Evolutionary conservation across 1,140 invertebrate genomes (phyloP).

Genomic region (Monomorium pharaonis): DNA sequence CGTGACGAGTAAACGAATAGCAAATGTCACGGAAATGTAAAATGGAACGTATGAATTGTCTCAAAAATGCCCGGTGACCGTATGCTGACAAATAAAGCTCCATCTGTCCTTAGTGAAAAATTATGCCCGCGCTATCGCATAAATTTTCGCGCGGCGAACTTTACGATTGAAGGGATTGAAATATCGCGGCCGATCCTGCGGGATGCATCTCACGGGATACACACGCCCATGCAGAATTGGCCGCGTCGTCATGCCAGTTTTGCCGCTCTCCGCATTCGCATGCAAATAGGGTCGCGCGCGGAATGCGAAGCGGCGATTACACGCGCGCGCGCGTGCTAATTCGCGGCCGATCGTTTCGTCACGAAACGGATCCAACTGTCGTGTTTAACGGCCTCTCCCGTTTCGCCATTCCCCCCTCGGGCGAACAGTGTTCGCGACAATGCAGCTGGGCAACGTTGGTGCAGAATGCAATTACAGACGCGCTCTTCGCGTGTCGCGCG

Average conservation of each 20-base stretch:
- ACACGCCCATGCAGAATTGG: background rate
- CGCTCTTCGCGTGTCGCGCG: background rate
- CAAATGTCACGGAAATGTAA: background rate
- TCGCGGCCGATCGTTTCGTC: slow-evolving; percentile 33
- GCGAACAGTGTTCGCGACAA: slow-evolving; percentile 13
- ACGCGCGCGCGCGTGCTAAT: slow-evolving; percentile 19
- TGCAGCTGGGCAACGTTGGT: background rate
- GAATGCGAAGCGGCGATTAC: slow-evolving; percentile 50
- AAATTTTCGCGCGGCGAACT: slow-evolving; percentile 6
- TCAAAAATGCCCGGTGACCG: background rate
- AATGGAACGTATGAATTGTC: background rate
- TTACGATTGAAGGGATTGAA: slow-evolving; percentile 4
- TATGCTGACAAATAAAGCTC: background rate
- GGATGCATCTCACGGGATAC: background rate
- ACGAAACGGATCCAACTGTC: slow-evolving; percentile 5
- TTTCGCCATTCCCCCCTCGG: background rate
- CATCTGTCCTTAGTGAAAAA: background rate
- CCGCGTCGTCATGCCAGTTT: slow-evolving; percentile 28
- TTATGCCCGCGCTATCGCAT: background rate
- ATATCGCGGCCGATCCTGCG: background rate
- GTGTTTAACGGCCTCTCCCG: slow-evolving; percentile 1
- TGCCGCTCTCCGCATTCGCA: slow-evolving; percentile 17
- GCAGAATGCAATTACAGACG: slow-evolving; percentile 24
- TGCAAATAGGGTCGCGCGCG: slow-evolving; percentile 41
- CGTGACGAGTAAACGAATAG: background rate